Evolutionary conservation across 2,888 invertebrate genomes (phyloP), one percentile per base, ranked within the genome.

Genomic region (Drosophila kanekoi): DNA sequence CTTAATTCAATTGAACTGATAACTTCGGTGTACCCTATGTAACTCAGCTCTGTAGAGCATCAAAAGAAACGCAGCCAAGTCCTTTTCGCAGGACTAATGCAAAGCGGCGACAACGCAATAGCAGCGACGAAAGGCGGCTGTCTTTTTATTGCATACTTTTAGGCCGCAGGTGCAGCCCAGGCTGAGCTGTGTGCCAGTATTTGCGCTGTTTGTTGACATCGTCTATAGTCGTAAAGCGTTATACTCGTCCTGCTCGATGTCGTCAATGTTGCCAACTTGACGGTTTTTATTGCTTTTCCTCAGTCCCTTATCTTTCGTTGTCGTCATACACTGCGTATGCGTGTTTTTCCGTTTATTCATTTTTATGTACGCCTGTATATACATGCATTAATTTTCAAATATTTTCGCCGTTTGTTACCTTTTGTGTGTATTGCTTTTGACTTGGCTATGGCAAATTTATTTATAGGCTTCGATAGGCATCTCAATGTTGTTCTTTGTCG

Each of bases 101-200:
- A 73, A 79, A 79, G 54, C 73, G 78, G 78, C 78, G 78, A 59
- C 73, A 48, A 52, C 60, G 71, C 60, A 69, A 54, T 64, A 45
- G 61, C 69, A 48, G 44, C 64, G 43, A 44, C 48, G 52, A 58
- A 54, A 60, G 28, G 56, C 63, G 63, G 43, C 54, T 57, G 69
- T 47, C 60, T 62, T 81, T 81, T 81, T 81, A 77, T 81, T 81
- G 81, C 76, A 79, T 81, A 77, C 79, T 78, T 70, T 66, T 56
- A 76, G 79, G 81, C 81, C 73, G 73, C 78, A 69, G 71, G 69
- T 73, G 66, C 66, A 59, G 58, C 52, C 38, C 45, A 43, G 14
- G 40, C 62, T 28, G 40, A 23, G 6, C 33, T n/a, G 38, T 47
- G 41, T 58, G 59, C 23, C 65, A 54, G 60, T 78, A 63, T 77